A percentile compares a stretch with the other conserved stretches of the same genome.
Evolutionary conservation across 2,888 invertebrate genomes (phyloP).

Genomic region (Sthenelais limicola): DNA sequence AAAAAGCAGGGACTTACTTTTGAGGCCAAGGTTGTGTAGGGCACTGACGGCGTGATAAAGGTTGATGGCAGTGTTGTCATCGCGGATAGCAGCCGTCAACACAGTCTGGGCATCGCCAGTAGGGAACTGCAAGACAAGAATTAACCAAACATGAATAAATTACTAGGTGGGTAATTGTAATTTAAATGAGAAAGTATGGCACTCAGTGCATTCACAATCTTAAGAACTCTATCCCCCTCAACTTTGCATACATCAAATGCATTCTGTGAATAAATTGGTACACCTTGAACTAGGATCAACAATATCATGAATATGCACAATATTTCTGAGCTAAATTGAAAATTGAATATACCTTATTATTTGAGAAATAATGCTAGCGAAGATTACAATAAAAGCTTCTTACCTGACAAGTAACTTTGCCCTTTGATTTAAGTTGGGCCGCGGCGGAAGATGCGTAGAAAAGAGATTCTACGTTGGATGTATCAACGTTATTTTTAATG

Average conservation of each 20-base stretch:
- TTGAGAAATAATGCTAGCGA: background rate
- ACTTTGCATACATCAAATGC: too few species aligned
- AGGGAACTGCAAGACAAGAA: slow-evolving; percentile 54
- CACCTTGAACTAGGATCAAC: too few species aligned
- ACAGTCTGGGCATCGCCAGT: slow-evolving; percentile 69
- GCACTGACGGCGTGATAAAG: slow-evolving; percentile 83
- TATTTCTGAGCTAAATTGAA: background rate
- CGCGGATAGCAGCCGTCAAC: slow-evolving; percentile 78
- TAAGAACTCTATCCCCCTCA: too few species aligned
- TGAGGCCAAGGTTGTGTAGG: slow-evolving; percentile 80
- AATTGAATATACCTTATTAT: background rate
- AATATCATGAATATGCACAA: background rate
- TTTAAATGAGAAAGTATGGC: too few species aligned
- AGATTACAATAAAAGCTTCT: slow-evolving; percentile 8
- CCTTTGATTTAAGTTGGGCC: slow-evolving; percentile 45
- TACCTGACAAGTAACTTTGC: slow-evolving; percentile 47
- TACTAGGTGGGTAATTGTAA: too few species aligned
- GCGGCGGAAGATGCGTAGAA: slow-evolving; percentile 81
- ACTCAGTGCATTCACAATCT: too few species aligned
- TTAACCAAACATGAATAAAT: background rate
- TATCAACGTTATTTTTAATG: slow-evolving; percentile 71
- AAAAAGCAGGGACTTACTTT: slow-evolving; percentile 59
- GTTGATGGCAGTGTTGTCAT: slow-evolving; percentile 77
- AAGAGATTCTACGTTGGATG: slow-evolving; percentile 73
- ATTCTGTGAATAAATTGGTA: too few species aligned